Percentiles rank a stretch among this genome's conserved stretches.
Conservation (phyloP, 1,140 invertebrate genomes). For the Pseudomyrmex dendroicus region DNA sequence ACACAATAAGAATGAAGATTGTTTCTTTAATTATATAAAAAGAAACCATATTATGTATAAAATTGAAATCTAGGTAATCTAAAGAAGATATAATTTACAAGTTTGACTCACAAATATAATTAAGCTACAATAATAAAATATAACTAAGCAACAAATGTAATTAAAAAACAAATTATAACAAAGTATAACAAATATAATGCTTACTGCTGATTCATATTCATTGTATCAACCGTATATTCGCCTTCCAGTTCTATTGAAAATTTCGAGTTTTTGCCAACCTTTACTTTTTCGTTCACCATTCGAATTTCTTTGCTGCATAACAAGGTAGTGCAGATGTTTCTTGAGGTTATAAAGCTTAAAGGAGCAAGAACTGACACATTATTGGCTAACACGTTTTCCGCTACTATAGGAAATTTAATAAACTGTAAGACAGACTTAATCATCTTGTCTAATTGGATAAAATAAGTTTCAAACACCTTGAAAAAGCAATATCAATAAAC, state of each 20-base stretch:
- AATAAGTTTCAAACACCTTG: not conserved
- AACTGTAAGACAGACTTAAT: constrained; percentile 15
- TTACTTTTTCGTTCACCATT: constrained; percentile 86
- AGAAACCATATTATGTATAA: not conserved
- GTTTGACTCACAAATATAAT: not conserved
- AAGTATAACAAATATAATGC: constrained; percentile 60
- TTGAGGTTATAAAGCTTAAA: constrained; percentile 51
- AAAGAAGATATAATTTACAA: not conserved
- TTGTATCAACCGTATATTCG: constrained; percentile 86
- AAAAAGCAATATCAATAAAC: not conserved
- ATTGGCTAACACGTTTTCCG: not conserved
- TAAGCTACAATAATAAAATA: not conserved
- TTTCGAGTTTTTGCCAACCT: constrained; percentile 88
- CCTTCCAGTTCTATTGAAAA: constrained; percentile 87
- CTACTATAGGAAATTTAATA: not conserved
- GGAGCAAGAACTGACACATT: not conserved
- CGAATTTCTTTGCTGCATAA: constrained; percentile 85
- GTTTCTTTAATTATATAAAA: too few species aligned
- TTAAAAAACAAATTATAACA: too few species aligned
- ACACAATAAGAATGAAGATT: not conserved
- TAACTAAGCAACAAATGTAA: not conserved
- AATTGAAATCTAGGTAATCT: not conserved
- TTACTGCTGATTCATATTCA: constrained; percentile 80
- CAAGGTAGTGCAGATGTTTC: constrained; percentile 79
- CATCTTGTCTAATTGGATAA: constrained; percentile 18